Base-by-base conservation (phyloP, 1,140 invertebrate genomes). In the Eumeta japonica region DNA sequence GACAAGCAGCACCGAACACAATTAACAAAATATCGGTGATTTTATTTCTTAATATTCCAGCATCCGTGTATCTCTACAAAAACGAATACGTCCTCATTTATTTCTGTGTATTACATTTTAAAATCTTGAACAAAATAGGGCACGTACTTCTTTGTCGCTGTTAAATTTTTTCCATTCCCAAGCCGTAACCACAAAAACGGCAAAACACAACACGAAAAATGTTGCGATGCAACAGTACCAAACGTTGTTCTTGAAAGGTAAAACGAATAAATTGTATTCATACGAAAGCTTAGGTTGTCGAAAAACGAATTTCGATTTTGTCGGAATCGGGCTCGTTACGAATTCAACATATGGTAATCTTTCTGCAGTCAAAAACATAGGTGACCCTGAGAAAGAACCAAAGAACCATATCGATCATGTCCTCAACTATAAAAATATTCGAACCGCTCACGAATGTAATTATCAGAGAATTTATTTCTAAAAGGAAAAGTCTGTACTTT, bases 281-380 rank as follows among this genome's bases (percentile, higher is more conserved):
- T 80, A 83, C 0, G 83, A 84, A n/a, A 86, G 52, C 46, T 84
- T 81, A 3, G 84, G 83, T 57, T 81, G 77, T 17, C 79, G 75
- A 48, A 86, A 85, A 10, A 86, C 75, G 54, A 85, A 85, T 42
- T 78, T 78, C 0, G 79, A 80, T 20, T 79, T 46, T 0, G 81
- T 83, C 2, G 77, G 76, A 4, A 81, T 80, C 12, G 81, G 78
- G 47, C 82, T 77, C 3, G 80, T 71, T 16, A 85, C 74, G 46
- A 83, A 85, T 45, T 83, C 77, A 1, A 85, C 73, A 3, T 81
- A 55, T 0, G 75, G 67, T 16, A 83, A 55, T 2, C 83, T 70
- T 46, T 84, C 78, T n/a, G 55, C 44, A 0, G 78, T 77, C 10
- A 85, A 55, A 50, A 84, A 85, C 50, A 81, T 75, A 1, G 78